Evolutionary conservation across 2,888 invertebrate genomes (phyloP), one percentile per base, ranked within the genome.

Genomic region (Acanthosepion pharaonis): DNA sequence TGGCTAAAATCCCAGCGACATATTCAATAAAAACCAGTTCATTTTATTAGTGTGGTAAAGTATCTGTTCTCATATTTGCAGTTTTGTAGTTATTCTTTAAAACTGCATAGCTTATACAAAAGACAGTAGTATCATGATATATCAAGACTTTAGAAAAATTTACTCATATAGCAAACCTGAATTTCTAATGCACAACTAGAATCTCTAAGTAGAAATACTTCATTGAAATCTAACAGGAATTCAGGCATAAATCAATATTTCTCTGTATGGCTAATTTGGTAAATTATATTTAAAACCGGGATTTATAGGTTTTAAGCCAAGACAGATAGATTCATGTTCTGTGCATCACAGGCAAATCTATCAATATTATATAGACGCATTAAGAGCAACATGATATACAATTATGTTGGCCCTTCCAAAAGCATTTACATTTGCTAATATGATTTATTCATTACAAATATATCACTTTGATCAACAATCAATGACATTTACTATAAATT

Each of bases 211-310:
- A 28, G 64, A 64, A 64, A 64, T 78, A n/a, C 15, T n/a, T 28
- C 28, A 78, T 78, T 78, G n/a, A n/a, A 78, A 78, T 78, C 11
- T 78, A 78, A 78, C n/a, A n/a, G 9, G 28, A 78, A 59, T 59
- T 25, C 15, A 59, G 59, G 25, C 5, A 59, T 20, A 59, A 78
- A 78, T 78, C 78, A n/a, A 78, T n/a, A 78, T n/a, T 64, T 64
- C 64, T 64, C 64, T 64, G 64, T 64, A 64, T 25, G 25, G 64
- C 23, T 64, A 64, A 78, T 78, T 78, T 78, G 28, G 3, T 78
- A 78, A 78, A 78, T 78, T 78, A 78, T 78, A 59, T 78, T 78
- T 78, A 78, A n/a, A 78, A n/a, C n/a, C n/a, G 11, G 78, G 78
- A 78, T 78, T 78, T 78, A 78, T n/a, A 28, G 28, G n/a, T n/a